Conservation (phyloP, 2,888 invertebrate genomes). For the Enchytraeus crypticus region DNA sequence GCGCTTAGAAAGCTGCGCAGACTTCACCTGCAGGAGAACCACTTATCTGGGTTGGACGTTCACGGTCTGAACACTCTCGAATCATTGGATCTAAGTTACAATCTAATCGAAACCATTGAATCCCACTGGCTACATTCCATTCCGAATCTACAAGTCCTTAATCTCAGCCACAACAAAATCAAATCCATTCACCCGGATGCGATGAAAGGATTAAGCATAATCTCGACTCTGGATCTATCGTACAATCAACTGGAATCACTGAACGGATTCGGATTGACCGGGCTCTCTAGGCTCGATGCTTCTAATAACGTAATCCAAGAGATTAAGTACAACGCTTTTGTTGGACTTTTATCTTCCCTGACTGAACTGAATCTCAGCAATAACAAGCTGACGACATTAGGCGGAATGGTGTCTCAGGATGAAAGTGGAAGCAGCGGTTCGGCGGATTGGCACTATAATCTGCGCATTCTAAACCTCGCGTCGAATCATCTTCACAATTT, state of each 20-base stretch:
- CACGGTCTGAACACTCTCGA: conserved; percentile 11
- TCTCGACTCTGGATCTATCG: conserved; percentile 19
- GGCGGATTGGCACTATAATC: no score
- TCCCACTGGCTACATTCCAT: conserved; percentile 8
- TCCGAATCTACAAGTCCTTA: conserved; percentile 14
- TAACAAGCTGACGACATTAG: conserved; percentile 10
- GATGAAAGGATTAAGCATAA: conserved; percentile 5
- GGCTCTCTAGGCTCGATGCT: conserved; percentile 12
- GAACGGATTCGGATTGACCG: conserved; percentile 2
- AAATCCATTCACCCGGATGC: conserved; percentile 8
- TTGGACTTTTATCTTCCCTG: conserved; percentile 4
- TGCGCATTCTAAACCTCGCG: not conserved
- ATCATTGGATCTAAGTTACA: conserved; percentile 17
- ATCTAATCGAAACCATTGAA: conserved; percentile 7
- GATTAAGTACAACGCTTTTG: conserved; percentile 7
- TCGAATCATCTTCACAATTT: not conserved
- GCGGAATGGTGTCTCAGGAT: not conserved
- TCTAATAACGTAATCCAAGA: conserved; percentile 12
- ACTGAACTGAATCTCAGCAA: conserved; percentile 18
- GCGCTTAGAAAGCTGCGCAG: conserved; percentile 11
- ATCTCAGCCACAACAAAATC: conserved; percentile 20
- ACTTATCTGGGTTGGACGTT: conserved; percentile 7
- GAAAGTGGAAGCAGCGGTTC: not conserved
- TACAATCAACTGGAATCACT: conserved; percentile 11
- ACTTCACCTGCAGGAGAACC: conserved; percentile 15